Conservation (phyloP, 2,797 vertebrate species). For the Gambusia yucatana region DNA sequence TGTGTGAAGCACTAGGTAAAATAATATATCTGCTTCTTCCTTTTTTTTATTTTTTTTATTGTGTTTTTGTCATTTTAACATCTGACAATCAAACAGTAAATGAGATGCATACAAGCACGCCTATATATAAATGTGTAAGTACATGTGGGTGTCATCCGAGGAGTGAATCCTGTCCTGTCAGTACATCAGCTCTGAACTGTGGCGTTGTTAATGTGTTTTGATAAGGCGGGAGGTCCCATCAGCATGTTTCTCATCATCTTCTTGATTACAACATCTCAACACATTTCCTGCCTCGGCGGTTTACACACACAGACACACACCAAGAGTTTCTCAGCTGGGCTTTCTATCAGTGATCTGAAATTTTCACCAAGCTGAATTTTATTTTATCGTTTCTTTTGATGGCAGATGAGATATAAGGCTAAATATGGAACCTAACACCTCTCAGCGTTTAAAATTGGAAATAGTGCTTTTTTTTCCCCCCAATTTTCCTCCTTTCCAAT, state of each 20-base stretch:
- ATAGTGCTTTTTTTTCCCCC: background rate
- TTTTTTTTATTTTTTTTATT: background rate
- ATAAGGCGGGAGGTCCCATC: conserved; percentile 66
- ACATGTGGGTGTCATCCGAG: background rate
- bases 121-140: background rate
- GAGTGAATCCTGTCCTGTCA: conserved; percentile 28
- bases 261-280: conserved; percentile 71
- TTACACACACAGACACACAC: conserved; percentile 13
- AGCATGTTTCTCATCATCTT: conserved; percentile 73
- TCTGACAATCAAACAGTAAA: conserved; percentile 23
- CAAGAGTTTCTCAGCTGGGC: conserved; percentile 16
- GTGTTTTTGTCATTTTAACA: conserved; percentile 5
- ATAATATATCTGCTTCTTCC: background rate
- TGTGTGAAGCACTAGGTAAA: conserved; percentile 76
- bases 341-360: conserved; percentile 42
- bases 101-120: conserved; percentile 14
- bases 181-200: conserved; percentile 45
- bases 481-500: conserved; percentile 20
- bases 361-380: conserved; percentile 19
- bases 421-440: conserved; percentile 31
- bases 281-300: conserved; percentile 60
- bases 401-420: conserved; percentile 17
- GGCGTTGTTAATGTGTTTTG: conserved; percentile 68
- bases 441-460: background rate
- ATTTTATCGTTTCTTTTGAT: conserved; percentile 33